A percentile compares a stretch with the other conserved stretches of the same genome.
Evolutionary conservation across 2,888 invertebrate species (phyloP).

Genomic region (Rhogogaster chlorosoma): DNA sequence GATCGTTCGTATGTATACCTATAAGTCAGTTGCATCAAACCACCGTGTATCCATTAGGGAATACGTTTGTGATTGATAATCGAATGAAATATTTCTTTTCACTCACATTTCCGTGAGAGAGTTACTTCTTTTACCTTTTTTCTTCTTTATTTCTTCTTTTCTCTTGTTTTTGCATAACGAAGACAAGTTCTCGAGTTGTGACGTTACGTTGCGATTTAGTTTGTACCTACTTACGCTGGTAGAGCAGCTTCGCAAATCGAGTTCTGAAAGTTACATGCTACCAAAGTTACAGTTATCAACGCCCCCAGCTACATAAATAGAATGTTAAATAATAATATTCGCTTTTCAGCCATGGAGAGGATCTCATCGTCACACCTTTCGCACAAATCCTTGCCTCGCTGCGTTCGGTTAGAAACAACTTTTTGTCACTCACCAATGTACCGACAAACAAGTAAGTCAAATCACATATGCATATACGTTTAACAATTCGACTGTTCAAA

Average conservation of each 20-base stretch:
- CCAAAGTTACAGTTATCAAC: neutral
- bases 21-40: neutral
- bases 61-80: neutral
- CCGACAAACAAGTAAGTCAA: conserved; percentile 91
- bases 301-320: neutral
- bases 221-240: neutral
- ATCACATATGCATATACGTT: conserved; percentile 53
- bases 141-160: neutral
- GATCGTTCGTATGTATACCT: neutral
- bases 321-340: conserved; percentile 58
- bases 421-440: conserved; percentile 98
- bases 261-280: neutral
- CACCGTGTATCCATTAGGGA: neutral
- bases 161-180: neutral
- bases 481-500: neutral
- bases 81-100: neutral
- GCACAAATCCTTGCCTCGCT: conserved; percentile 99
- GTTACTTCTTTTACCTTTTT: neutral
- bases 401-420: conserved; percentile 98
- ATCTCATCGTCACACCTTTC: conserved; percentile 99
- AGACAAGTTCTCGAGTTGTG: conserved; percentile 31
- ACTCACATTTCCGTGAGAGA: neutral
- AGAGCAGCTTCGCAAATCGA: conserved; percentile 42
- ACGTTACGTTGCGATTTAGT: conserved; percentile 18
- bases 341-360: conserved; percentile 95